Conservation (phyloP, 2,888 invertebrate species). For the Stenodera caucasica region DNA sequence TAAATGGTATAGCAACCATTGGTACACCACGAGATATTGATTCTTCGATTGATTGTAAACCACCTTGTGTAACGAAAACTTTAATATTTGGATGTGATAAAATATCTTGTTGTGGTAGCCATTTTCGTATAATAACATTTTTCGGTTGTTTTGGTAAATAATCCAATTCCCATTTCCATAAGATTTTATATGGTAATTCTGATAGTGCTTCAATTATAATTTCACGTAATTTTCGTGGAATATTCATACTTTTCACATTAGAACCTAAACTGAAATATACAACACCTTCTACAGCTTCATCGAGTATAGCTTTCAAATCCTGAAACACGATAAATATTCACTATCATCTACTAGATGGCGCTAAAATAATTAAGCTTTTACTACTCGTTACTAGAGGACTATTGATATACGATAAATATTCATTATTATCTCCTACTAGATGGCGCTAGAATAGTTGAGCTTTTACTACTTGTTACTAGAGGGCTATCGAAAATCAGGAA, state of each 20-base stretch:
- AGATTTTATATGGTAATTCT: constrained; percentile 28
- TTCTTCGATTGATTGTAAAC: constrained; percentile 21
- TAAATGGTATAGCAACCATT: constrained; percentile 23
- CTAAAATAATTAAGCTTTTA: too few species aligned
- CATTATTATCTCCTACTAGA: too few species aligned
- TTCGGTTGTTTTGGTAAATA: constrained; percentile 23
- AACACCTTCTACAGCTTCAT: constrained; percentile 44
- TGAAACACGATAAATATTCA: too few species aligned
- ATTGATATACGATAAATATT: too few species aligned
- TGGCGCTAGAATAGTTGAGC: too few species aligned
- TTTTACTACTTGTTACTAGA: too few species aligned
- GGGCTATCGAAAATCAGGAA: too few species aligned
- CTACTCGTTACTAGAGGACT: too few species aligned
- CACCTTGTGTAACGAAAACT: constrained; percentile 24
- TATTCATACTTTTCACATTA: constrained; percentile 31
- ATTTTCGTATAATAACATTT: constrained; percentile 33
- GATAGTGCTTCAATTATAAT: constrained; percentile 26
- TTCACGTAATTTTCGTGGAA: constrained; percentile 19
- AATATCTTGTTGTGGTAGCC: constrained; percentile 38
- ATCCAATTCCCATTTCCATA: constrained; percentile 37
- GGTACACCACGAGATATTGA: constrained; percentile 19
- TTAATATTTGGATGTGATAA: constrained; percentile 27
- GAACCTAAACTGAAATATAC: constrained; percentile 52
- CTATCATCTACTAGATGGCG: too few species aligned
- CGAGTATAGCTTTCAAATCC: constrained; percentile 43